A percentile compares a stretch with the other conserved stretches of the same genome.
phyloP scores from a whole-genome alignment of 1,140 invertebrate species.

The Agraylea sexmaculata region DNA sequence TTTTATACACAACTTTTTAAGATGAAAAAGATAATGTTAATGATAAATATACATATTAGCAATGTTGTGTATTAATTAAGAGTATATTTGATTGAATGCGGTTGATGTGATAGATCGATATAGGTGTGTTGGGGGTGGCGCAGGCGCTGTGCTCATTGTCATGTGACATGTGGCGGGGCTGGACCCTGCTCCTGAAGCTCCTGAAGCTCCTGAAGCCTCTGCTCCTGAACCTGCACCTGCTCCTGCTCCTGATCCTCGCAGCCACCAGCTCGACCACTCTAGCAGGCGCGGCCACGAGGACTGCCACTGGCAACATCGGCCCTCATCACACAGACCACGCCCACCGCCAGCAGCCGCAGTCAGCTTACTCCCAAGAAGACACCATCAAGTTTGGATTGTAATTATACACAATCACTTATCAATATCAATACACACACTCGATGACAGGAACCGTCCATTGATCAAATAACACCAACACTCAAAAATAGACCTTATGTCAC shows the following conservation, averaged over 20 bases:
- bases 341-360: neutral
- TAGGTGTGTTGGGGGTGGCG: neutral
- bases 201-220: too few relatives aligned
- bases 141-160: neutral
- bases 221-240: too few relatives aligned
- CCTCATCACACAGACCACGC: neutral
- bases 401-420: too few relatives aligned
- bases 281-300: too few relatives aligned
- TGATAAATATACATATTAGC: neutral
- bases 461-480: too few relatives aligned
- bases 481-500: too few relatives aligned
- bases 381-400: slow-evolving; percentile 17
- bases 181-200: too few relatives aligned
- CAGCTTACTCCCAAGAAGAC: slow-evolving; percentile 15
- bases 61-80: neutral
- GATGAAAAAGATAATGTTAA: neutral
- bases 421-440: too few relatives aligned
- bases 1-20: neutral
- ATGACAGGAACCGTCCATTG: too few relatives aligned
- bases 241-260: neutral
- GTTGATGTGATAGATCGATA: neutral
- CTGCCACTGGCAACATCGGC: neutral
- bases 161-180: neutral
- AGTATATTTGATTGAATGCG: neutral
- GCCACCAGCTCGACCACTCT: too few relatives aligned